Evolutionary conservation across 1,140 invertebrate genomes (phyloP), one percentile per base, ranked within the genome.

Genomic region (Belonocnema kinseyi): DNA sequence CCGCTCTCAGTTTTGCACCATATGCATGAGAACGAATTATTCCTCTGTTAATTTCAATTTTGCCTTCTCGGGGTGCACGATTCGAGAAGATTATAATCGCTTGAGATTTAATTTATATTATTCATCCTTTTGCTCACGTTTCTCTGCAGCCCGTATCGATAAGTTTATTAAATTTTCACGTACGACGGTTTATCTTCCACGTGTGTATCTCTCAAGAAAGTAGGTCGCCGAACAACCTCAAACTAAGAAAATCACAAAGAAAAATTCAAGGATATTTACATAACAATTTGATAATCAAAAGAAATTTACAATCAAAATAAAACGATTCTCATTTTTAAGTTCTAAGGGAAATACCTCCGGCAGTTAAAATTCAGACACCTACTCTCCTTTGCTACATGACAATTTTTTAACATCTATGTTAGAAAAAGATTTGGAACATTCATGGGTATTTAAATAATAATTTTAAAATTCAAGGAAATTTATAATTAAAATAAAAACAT

Each of bases 101-200:
- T 13, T 33, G 13, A 66, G 16, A 66, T 66, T 66, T 66, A 66
- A 66, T 66, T 40, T 66, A 66, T 66, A 66, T 66, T 66, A 66
- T 66, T 40, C 14, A 66, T n/a, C 61, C 61, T 66, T 66, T 11
- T 19, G n/a, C 53, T 66, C 61, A 12, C 12, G 13, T 33, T 66
- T 40, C 61, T 33, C 26, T 16, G 14, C 26, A 40, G 40, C 26
- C 40, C 61, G 33, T 26, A 40, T 66, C 61, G 26, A 66, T 66
- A 33, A 33, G 26, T 66, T 66, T 40, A 66, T 40, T 66, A 66
- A 66, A 66, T 66, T 66, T 66, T 66, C 61, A 33, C 61, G 10
- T 40, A 66, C 61, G 46, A 66, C 61, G 61, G 61, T 66, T 66
- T 46, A 66, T 66, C 33, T 66, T 66, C 33, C 12, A 66, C 61